phyloP scores from a whole-genome alignment of 2,888 invertebrate genomes.

The Urechis unicinctus region DNA sequence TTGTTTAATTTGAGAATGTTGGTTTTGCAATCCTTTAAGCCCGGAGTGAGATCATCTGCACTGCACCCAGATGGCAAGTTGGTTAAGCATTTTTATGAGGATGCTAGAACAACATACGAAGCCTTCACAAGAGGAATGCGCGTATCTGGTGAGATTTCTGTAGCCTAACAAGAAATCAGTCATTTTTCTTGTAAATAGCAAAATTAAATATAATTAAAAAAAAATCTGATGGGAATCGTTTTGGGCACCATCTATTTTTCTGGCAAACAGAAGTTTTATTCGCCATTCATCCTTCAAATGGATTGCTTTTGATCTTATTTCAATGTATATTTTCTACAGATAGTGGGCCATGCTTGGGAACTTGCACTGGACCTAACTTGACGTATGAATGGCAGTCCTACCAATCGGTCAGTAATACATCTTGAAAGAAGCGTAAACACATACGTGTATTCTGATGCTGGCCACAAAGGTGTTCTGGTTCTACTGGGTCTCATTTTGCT shows the following conservation, averaged over 20 bases:
- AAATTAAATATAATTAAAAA: too few relatives aligned
- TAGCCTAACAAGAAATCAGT: not conserved
- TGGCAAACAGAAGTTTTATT: too few relatives aligned
- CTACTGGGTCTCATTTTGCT: too few relatives aligned
- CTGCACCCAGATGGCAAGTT: conserved; percentile 11
- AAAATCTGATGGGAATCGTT: too few relatives aligned
- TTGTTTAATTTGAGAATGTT: too few relatives aligned
- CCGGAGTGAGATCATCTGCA: conserved; percentile 13
- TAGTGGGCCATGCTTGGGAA: conserved; percentile 56
- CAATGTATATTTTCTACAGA: conserved; percentile 13
- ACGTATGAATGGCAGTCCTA: conserved; percentile 89
- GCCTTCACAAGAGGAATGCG: conserved; percentile 1
- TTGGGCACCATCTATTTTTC: too few relatives aligned
- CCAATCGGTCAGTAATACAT: conserved; percentile 62
- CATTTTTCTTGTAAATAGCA: not conserved
- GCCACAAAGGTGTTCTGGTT: too few relatives aligned
- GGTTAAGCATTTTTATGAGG: conserved; percentile 12
- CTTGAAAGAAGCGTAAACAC: not conserved
- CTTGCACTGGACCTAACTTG: conserved; percentile 77
- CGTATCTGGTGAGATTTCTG: conserved; percentile 3
- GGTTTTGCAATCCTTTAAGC: conserved; percentile 4
- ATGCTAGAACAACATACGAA: conserved; percentile 16
- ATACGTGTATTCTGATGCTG: too few relatives aligned
- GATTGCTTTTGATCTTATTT: too few relatives aligned
- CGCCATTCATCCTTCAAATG: too few relatives aligned